Base-by-base conservation (phyloP, 2,797 vertebrate genomes). In the Xenopus petersii region DNA sequence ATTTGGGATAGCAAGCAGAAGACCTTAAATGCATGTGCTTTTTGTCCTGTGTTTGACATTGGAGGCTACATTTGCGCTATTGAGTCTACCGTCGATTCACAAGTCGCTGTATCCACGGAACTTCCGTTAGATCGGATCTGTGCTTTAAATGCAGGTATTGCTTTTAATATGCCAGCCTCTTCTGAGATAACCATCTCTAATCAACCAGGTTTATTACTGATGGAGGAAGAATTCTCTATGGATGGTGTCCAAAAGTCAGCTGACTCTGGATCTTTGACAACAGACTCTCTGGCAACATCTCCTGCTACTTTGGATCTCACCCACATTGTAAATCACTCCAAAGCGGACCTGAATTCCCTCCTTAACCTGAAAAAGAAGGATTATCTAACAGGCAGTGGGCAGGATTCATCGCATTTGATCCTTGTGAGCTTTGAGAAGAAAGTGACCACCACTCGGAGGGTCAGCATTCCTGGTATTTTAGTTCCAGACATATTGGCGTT, bases 401-500 rank as follows among this genome's bases (percentile, higher is more conserved):
- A 94, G 82, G 95, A 96, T 86, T 93, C 92, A 33, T 96, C 95
- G 0, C 90, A 97, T 82, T 85, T 98, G 78, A 93, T 95, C 81
- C 82, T 98, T 81, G 93, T 98, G 69, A 95, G 89, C 10, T 98
- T 94, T 9, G 95, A 96, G 74, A 91, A 92, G 36, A 95, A 96
- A 77, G 95, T 94, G 77, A 96, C 95, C 0, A 95, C 92, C 74
- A 95, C 93, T 55, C 92, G 93, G 69, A 96, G 93, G 86, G 95
- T 97, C 73, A 94, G 90, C 71, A 93, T 97, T 64, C 96, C 96
- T 2, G 95, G 95, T 62, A 94, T 98, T 82, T 82, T 95, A 81
- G 94, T 95, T 24, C 95, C 96, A 0, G 96, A 98, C 79, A 92
- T 98, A 60, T 86, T 98, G 66, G 92, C 94, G 66, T 95, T 96